Percentiles rank a stretch among this genome's conserved stretches.
Evolutionary conservation across 1,140 invertebrate species (phyloP).

Genomic region (Eueides isabella): DNA sequence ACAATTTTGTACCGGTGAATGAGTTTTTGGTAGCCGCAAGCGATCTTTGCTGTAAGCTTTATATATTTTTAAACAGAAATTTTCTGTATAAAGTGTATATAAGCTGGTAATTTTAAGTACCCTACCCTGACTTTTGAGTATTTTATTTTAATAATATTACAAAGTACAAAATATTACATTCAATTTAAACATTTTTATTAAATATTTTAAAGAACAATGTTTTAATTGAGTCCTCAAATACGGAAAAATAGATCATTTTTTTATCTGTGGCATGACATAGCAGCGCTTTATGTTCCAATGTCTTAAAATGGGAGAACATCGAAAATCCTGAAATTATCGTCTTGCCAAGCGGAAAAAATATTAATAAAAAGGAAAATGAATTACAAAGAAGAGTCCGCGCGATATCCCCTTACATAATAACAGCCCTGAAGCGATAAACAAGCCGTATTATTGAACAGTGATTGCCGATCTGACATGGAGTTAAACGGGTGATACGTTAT

Average conservation of each 20-base stretch:
- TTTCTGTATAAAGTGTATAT: not conserved
- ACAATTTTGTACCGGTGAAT: constrained; percentile 79
- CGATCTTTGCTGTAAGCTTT: constrained; percentile 34
- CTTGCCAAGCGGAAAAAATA: not conserved
- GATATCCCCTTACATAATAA: constrained; percentile 9
- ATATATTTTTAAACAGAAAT: not conserved
- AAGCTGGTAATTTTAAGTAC: no score
- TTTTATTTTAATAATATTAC: no score
- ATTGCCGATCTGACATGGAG: constrained; percentile 20
- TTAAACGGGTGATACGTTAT: constrained; percentile 22
- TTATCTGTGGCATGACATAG: no score
- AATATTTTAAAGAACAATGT: no score
- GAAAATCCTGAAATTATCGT: no score
- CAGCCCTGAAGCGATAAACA: constrained; percentile 13
- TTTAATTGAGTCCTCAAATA: no score
- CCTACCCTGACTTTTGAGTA: no score
- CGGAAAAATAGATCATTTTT: no score
- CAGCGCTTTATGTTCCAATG: no score
- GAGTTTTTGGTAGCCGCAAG: constrained; percentile 81
- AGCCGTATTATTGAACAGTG: constrained; percentile 1
- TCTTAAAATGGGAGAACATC: no score
- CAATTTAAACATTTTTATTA: no score
- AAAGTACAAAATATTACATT: no score
- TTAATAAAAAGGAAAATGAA: not conserved
- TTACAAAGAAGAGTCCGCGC: not conserved